These are phyloP conservation scores for Phylloscopus whistleri DNA, from an alignment of 2,113 vertebrate genomes.

Conservation along the genomic window DNA sequence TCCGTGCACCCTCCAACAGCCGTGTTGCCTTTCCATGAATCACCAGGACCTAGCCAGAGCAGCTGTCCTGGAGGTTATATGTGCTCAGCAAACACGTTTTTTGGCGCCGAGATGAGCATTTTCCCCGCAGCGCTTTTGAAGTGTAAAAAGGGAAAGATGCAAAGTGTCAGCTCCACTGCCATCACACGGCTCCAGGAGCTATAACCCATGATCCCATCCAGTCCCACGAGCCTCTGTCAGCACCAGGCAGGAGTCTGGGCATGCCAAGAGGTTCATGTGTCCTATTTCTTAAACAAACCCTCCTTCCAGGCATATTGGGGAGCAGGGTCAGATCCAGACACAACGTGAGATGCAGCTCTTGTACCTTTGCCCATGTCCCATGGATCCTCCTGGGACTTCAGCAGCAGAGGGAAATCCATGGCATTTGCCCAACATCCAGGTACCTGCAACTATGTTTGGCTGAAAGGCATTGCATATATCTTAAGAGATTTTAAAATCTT, in stretches of 20 bases:
- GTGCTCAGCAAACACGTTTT: background rate
- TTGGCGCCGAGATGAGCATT: background rate
- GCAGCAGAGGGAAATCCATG: background rate
- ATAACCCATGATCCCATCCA: accelerated
- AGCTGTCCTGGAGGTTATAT: background rate
- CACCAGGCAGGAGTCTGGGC: background rate
- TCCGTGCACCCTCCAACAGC: background rate
- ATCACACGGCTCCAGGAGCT: accelerated
- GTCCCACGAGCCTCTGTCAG: accelerated
- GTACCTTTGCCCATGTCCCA: background rate
- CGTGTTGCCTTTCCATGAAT: background rate
- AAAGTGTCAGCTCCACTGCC: background rate
- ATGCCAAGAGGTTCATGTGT: background rate
- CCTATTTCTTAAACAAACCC: background rate
- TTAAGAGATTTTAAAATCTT: background rate
- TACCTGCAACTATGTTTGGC: background rate
- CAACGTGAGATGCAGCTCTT: background rate
- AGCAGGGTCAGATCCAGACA: background rate
- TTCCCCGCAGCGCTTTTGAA: background rate
- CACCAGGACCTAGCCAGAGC: background rate
- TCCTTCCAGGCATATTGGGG: background rate
- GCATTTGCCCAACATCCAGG: background rate
- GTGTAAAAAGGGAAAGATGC: background rate
- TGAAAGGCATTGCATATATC: background rate
- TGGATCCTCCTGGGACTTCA: background rate